Evolutionary conservation across 2,888 invertebrate species (phyloP), one percentile per base, ranked within the genome.

Genomic region (Monoplex corrugatus): DNA sequence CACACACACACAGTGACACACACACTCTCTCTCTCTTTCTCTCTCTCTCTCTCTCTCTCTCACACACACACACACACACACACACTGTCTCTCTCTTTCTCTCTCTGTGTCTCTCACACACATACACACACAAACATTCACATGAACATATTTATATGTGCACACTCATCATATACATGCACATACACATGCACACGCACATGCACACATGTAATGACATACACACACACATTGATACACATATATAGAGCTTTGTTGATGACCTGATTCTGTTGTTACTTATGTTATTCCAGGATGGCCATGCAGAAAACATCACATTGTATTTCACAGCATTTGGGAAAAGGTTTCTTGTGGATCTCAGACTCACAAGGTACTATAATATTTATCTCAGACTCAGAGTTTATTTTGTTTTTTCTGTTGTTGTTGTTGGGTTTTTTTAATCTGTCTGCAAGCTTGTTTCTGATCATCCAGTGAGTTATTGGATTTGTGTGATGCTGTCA

Each of bases 21-120:
- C 72, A 72, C 72, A 72, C 72, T 19, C 72, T 19, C n/a, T 19
- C 72, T 19, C 72, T 19, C 72, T 19, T n/a, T 19, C 72, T 19
- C 72, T 19, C 72, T 19, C 72, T 19, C 72, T 19, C 72, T 19
- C 72, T 19, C 72, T 19, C 72, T 19, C 72, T 19, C 72, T n/a
- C 72, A 72, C 72, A 72, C 72, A 72, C 72, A 72, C 72, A 72
- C 72, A 72, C 72, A 72, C 72, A 72, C 72, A 72, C 72, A 72
- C 72, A 72, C 72, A n/a, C n/a, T n/a, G n/a, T n/a, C n/a, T n/a
- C n/a, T n/a, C n/a, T n/a, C n/a, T n/a, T n/a, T n/a, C n/a, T n/a
- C n/a, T n/a, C n/a, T n/a, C n/a, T n/a, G n/a, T n/a, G n/a, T n/a
- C n/a, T n/a, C 28, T 19, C 72, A 72, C 72, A 72, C 72, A 72